Conservation (phyloP, 2,113 vertebrate species). For the Hippocampus abdominalis region DNA sequence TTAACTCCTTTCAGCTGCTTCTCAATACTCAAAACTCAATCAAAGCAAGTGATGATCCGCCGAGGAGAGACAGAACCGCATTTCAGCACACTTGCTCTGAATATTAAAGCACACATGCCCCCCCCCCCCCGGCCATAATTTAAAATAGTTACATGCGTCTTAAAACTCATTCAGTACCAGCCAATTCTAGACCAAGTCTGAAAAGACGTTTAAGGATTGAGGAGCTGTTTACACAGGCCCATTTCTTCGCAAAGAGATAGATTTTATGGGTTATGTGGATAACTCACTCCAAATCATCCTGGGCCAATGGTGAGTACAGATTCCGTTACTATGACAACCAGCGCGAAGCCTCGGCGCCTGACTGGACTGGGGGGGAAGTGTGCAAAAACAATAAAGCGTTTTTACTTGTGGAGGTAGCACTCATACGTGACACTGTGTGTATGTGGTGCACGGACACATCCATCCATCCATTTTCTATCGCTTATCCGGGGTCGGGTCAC, state of each 20-base stretch:
- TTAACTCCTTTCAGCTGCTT: slow-evolving; percentile 50
- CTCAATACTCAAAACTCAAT: slow-evolving; percentile 20
- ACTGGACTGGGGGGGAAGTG: not conserved
- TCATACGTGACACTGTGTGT: too few species aligned
- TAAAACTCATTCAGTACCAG: too few species aligned
- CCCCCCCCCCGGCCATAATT: not conserved
- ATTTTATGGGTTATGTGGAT: not conserved
- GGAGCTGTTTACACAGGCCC: not conserved
- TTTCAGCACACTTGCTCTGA: not conserved
- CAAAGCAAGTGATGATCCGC: slow-evolving; percentile 25
- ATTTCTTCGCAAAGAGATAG: not conserved
- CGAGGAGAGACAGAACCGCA: not conserved
- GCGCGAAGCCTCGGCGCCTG: too few species aligned
- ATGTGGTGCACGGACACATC: too few species aligned
- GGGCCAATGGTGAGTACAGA: not conserved
- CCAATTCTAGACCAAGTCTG: too few species aligned
- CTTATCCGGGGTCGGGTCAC: too few species aligned
- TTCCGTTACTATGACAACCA: not conserved
- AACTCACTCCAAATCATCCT: not conserved
- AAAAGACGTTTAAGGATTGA: too few species aligned
- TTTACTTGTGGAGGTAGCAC: too few species aligned
- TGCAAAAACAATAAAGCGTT: too few species aligned
- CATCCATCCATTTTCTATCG: too few species aligned
- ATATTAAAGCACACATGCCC: not conserved
- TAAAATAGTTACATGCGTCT: not conserved